Conservation (phyloP, 2,888 invertebrate species). For the Melieria crassipennis region DNA sequence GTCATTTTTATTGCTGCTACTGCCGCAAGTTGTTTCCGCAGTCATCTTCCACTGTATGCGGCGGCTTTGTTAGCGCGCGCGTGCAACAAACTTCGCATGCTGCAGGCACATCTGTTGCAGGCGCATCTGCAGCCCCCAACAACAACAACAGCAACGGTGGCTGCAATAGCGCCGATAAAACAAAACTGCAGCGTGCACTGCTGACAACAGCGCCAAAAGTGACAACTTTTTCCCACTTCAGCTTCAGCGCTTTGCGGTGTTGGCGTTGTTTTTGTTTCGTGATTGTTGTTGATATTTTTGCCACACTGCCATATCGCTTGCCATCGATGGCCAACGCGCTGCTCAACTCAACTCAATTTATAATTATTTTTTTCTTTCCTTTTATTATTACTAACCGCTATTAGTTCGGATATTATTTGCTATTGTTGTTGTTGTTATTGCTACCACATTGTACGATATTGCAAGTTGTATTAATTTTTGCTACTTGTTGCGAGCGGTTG, state of each 20-base stretch:
- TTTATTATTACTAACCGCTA: slow-evolving; percentile 12
- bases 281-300: too few species aligned
- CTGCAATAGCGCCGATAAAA: background rate
- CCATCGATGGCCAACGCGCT: background rate
- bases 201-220: background rate
- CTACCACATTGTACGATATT: background rate
- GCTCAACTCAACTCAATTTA: slow-evolving; percentile 25
- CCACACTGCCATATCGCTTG: too few species aligned
- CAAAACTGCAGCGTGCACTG: too few species aligned
- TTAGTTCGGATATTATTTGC: slow-evolving; percentile 1
- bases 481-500: too few species aligned
- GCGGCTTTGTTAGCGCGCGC: background rate
- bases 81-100: slow-evolving; percentile 20
- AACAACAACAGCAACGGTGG: background rate
- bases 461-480: too few species aligned
- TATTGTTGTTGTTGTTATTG: slow-evolving; percentile 25
- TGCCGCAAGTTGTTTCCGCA: slow-evolving; percentile 21
- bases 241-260: too few species aligned
- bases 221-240: background rate
- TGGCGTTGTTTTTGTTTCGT: too few species aligned
- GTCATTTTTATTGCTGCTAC: background rate
- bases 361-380: slow-evolving; percentile 27
- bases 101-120: slow-evolving; percentile 18
- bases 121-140: background rate
- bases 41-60: slow-evolving; percentile 8